Evolutionary conservation across 2,113 vertebrate species (phyloP), one percentile per base, ranked within the genome.

Genomic region (Protomyctophum bolini): DNA sequence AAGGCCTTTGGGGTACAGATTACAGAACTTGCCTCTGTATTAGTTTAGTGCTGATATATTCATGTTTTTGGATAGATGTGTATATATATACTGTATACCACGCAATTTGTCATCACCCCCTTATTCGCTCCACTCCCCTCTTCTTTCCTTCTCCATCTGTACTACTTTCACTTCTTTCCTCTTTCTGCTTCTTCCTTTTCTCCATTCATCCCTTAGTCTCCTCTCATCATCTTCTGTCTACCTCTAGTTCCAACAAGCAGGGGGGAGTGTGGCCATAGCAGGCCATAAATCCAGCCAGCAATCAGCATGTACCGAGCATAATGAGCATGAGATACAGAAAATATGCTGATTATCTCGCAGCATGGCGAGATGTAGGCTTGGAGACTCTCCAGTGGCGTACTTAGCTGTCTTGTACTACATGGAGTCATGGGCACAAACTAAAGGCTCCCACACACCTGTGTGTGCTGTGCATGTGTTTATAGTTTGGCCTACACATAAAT

Each of bases 281-380:
- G 48, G 54, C 72, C 80, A 92, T 92, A 93, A 92, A 92, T 93
- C 85, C 77, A 79, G 61, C 54, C 54, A 66, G 82, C 58, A 79
- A 81, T 88, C 86, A 79, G 73, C 1, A 10, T 79, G 70, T 84
- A 47, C 68, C 7, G 64, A 54, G 70, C 58, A 60, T 92, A 92
- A 92, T 90, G 90, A 91, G 77, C 67, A 28, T 56, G 41, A 88
- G 87, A 89, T 87, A 87, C 68, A 75, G 72, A 56, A 91, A 89
- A 67, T 86, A 82, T 92, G 88, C 74, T 70, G 79, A 90, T 88
- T 79, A 86, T 87, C 75, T 84, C 52, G 68, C 61, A 76, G 63
- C 76, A 73, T 76, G 66, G 61, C 75, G 50, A 61, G 70, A 77
- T 56, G 10, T 63, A 66, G 64, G 48, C 65, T 79, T 77, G 63